These are phyloP conservation scores for Cheumatopsyche charites DNA, from an alignment of 1,140 invertebrate species.

Conservation along the genomic window DNA sequence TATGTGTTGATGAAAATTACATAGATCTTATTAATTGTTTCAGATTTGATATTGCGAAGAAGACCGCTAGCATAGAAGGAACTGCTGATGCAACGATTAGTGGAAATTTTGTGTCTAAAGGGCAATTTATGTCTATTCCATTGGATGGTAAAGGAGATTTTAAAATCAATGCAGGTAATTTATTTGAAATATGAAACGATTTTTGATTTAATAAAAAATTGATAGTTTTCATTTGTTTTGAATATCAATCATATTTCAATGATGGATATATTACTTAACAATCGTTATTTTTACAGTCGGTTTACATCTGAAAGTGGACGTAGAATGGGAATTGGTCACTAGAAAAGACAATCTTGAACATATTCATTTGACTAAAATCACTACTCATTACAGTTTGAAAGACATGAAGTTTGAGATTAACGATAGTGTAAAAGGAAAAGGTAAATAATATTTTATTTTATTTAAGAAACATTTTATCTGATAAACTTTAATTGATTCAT, in stretches of 20 bases:
- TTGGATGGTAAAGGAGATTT: background rate
- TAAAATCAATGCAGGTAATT: background rate
- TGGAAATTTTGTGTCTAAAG: background rate
- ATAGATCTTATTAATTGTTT: no score
- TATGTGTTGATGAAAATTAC: no score
- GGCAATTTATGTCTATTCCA: background rate
- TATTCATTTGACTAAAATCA: background rate
- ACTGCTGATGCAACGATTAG: no score
- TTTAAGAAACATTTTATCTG: no score
- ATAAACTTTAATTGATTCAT: background rate
- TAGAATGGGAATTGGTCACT: slow-evolving; percentile 5
- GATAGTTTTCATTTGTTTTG: no score
- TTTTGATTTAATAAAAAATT: no score
- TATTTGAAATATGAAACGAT: no score
- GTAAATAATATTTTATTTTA: background rate
- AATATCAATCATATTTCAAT: no score
- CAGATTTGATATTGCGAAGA: no score
- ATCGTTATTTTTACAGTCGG: no score
- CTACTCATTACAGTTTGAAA: background rate
- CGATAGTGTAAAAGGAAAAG: background rate
- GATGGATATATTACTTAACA: no score
- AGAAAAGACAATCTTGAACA: background rate
- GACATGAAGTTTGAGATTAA: background rate
- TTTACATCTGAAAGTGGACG: background rate
- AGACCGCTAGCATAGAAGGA: no score